Percentiles rank a stretch among this genome's conserved stretches.
Conservation (phyloP, 2,888 invertebrate species). For the Protophormia terraenovae region DNA sequence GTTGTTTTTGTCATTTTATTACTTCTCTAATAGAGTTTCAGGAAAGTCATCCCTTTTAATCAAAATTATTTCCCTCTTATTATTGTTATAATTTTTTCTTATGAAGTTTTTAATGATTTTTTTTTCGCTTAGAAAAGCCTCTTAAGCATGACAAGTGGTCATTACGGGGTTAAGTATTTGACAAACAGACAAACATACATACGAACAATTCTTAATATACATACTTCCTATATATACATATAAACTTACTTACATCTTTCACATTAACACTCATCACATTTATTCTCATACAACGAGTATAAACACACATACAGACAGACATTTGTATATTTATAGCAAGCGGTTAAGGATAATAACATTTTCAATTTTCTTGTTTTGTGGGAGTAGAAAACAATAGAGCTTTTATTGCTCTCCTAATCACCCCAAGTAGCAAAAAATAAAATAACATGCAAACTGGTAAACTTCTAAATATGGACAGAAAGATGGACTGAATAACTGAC, state of each 20-base stretch:
- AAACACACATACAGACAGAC: too few species aligned
- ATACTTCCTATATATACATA: too few species aligned
- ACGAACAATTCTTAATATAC: neutral
- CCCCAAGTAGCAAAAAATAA: neutral
- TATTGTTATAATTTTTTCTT: slow-evolving; percentile 33
- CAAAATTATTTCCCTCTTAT: slow-evolving; percentile 32
- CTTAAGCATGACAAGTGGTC: slow-evolving; percentile 55
- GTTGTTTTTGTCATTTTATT: slow-evolving; percentile 9
- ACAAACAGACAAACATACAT: neutral
- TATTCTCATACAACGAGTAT: neutral
- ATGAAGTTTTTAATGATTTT: slow-evolving; percentile 52
- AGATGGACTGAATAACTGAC: neutral
- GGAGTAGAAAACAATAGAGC: slow-evolving; percentile 33
- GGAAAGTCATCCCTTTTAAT: slow-evolving; percentile 37
- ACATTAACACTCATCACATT: neutral
- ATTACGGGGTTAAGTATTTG: slow-evolving; percentile 47
- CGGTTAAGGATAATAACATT: slow-evolving; percentile 31
- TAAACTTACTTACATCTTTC: neutral
- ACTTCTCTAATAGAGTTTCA: neutral
- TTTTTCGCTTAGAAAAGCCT: slow-evolving; percentile 35
- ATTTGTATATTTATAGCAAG: neutral
- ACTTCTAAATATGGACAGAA: neutral
- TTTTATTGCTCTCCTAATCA: slow-evolving; percentile 13
- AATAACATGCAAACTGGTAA: slow-evolving; percentile 13
- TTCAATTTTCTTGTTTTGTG: neutral